These are phyloP conservation scores for Troides helena DNA, from an alignment of 2,888 invertebrate species.

Conservation along the genomic window DNA sequence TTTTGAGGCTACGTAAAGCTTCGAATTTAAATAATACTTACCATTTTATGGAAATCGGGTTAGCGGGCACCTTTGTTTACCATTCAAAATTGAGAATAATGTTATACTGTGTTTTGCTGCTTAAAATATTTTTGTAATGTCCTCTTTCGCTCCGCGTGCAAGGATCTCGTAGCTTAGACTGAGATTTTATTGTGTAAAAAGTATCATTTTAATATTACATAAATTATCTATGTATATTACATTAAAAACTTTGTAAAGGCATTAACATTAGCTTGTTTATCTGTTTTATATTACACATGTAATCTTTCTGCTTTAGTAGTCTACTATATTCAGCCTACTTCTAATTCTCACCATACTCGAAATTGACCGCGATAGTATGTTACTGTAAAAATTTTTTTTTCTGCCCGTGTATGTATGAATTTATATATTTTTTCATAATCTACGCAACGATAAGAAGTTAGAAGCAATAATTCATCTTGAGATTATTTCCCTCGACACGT, in stretches of 20 bases:
- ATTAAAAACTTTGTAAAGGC: too few species aligned
- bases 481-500: conserved; percentile 25
- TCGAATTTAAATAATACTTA: conserved; percentile 30
- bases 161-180: not conserved
- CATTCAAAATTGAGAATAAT: conserved; percentile 25
- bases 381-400: not conserved
- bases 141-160: not conserved
- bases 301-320: too few species aligned
- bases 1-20: conserved; percentile 26
- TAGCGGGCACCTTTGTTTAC: conserved; percentile 26
- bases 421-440: not conserved
- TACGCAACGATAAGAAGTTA: conserved; percentile 3
- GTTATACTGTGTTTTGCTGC: conserved; percentile 11
- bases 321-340: too few species aligned
- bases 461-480: conserved; percentile 20
- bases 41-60: conserved; percentile 30
- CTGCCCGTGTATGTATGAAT: not conserved
- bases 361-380: not conserved
- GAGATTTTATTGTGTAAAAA: too few species aligned
- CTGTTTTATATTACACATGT: too few species aligned
- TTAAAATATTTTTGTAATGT: conserved; percentile 6
- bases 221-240: too few species aligned
- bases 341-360: too few species aligned
- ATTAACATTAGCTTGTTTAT: too few species aligned
- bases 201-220: too few species aligned